Evolutionary conservation across 92 coral and sea anemone species (phyloP), one percentile per base, ranked within the genome.

Genomic region (Epizoanthus stellaris): DNA sequence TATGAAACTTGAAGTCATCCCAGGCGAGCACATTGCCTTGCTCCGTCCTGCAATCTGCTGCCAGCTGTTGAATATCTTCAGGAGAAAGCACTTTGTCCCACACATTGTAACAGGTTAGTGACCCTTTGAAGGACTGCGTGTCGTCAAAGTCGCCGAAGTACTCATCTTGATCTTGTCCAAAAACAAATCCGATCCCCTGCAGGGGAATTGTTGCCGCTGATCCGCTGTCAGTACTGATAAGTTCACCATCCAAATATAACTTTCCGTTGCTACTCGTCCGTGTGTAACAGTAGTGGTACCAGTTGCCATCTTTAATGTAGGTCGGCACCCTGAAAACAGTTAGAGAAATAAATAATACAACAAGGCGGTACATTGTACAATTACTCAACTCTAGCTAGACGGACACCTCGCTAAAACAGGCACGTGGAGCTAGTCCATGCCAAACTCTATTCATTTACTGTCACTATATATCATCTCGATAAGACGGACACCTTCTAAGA

Each of bases 31-130:
- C 25, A 20, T 30, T 69, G 21, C 86, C 86, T 30, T 69, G 76
- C 34, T 52, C 77, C 5, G 65, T 49, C 12, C 38, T 70, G 67
- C 86, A 82, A 6, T 70, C 77, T 0, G 75, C 21, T 4, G 76
- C 76, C 13, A 82, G 77, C 23, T 82, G 56, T 70, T 70, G 12
- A 36, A 69, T n/a, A 5, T 66, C 86, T 13, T 45, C 15, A 0
- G 57, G 54, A 0, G 79, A 39, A 0, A 82, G 76, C 0, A 56
- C 67, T 43, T 70, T 66, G 43, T 70, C 49, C 86, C 86, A 82
- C 21, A 72, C 68, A 39, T 82, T 66, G 57, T 19, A 82, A 67
- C 86, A 57, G 8, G 77, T 69, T 21, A 82, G 5, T 23, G 66
- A 68, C 5, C 86, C 86, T 56, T 53, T 15, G 20, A 82, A 82